Conservation (phyloP, 2,113 vertebrate genomes). For the Heterotis niloticus region DNA sequence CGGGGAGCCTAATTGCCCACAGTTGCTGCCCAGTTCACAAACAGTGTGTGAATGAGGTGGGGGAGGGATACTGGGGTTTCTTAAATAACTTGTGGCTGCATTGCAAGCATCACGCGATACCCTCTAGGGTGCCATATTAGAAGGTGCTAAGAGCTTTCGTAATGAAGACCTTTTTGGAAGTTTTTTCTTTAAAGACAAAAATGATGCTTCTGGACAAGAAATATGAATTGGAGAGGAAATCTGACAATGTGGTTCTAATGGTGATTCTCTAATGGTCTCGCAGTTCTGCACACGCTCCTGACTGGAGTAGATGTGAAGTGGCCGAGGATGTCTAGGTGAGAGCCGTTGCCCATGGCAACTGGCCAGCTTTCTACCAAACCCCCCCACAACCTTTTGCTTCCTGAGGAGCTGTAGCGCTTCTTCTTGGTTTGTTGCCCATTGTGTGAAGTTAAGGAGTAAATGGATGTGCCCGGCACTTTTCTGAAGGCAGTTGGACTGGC, state of each 20-base stretch:
- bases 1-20: conserved; percentile 12
- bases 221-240: too few relatives aligned
- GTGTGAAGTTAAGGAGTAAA: too few relatives aligned
- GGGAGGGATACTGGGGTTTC: background rate
- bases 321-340: background rate
- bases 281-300: background rate
- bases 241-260: too few relatives aligned
- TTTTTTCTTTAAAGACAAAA: background rate
- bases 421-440: background rate
- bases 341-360: too few relatives aligned
- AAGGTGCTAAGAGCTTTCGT: background rate
- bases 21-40: background rate
- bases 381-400: background rate
- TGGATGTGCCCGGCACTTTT: background rate
- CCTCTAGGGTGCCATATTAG: background rate
- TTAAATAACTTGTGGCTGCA: background rate
- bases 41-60: background rate
- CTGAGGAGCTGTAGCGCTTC: background rate
- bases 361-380: too few relatives aligned
- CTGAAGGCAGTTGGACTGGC: background rate
- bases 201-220: too few relatives aligned
- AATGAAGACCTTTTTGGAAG: conserved; percentile 1
- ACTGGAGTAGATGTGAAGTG: background rate
- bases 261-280: too few relatives aligned
- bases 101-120: background rate